phyloP scores from a whole-genome alignment of 2,888 invertebrate genomes.

The Phengaris alcon region DNA sequence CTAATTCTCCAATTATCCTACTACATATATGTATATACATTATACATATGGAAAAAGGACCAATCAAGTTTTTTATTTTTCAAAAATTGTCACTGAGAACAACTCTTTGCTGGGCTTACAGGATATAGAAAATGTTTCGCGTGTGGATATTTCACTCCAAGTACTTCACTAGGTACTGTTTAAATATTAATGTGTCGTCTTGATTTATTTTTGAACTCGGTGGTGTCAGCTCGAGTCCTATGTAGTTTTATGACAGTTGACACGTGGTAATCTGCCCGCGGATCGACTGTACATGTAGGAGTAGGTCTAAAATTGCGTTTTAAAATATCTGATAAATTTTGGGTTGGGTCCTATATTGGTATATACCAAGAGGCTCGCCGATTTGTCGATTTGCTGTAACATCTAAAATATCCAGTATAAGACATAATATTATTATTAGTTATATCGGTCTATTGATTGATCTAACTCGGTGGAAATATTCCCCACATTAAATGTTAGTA shows the following conservation, averaged over 20 bases:
- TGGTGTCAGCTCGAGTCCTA: background rate
- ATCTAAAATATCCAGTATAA: too few relatives aligned
- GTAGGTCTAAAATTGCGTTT: background rate
- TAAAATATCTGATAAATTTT: background rate
- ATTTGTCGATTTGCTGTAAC: background rate
- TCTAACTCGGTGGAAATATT: background rate
- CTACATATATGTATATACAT: too few relatives aligned
- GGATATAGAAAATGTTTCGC: background rate
- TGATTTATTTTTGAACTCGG: background rate
- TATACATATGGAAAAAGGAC: too few relatives aligned
- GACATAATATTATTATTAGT: background rate
- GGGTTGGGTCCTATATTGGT: background rate
- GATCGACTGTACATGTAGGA: background rate
- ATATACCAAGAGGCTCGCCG: background rate
- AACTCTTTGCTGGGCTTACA: background rate
- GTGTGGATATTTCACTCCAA: background rate
- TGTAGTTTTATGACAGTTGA: background rate
- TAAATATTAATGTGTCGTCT: background rate
- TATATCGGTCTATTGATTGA: background rate
- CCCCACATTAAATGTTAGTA: slow-evolving; percentile 29
- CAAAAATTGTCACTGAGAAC: too few relatives aligned
- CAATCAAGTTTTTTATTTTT: too few relatives aligned
- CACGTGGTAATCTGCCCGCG: background rate
- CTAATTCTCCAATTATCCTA: too few relatives aligned
- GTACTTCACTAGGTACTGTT: background rate